Percentiles rank a stretch among this genome's conserved stretches.
Conservation (phyloP, 1,140 invertebrate genomes). For the Drosophila jambulina region DNA sequence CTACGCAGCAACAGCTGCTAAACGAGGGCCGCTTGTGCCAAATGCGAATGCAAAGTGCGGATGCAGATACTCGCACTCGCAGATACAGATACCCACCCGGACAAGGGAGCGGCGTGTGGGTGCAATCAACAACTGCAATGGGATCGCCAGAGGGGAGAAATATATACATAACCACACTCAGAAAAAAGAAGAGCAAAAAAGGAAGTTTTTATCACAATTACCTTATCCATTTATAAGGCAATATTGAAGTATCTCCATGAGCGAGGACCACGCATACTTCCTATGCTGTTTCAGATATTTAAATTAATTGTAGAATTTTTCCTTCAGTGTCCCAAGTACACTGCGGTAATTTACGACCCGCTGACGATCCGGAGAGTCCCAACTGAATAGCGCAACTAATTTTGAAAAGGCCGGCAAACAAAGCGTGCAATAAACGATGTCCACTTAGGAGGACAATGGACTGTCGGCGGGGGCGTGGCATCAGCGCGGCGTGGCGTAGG, state of each 20-base stretch:
- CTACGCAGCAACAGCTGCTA: conserved; percentile 69
- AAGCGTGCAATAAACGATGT: conserved; percentile 80
- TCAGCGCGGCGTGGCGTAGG: not conserved
- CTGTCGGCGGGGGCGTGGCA: conserved; percentile 54
- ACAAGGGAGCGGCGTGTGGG: conserved; percentile 73
- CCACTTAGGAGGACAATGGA: conserved; percentile 74
- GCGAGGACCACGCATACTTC: too few relatives aligned
- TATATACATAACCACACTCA: not conserved
- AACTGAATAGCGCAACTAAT: conserved; percentile 80
- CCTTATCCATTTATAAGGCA: too few relatives aligned
- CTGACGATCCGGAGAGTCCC: conserved; percentile 29
- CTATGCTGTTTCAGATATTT: not conserved
- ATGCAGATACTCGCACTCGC: conserved; percentile 15
- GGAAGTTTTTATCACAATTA: not conserved
- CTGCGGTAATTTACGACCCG: conserved; percentile 68
- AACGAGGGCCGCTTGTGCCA: conserved; percentile 76
- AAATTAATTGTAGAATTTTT: not conserved
- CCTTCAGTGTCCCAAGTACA: not conserved
- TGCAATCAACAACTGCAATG: conserved; percentile 70
- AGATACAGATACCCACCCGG: conserved; percentile 20
- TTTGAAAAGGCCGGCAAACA: conserved; percentile 77
- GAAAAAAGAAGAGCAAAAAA: too few relatives aligned
- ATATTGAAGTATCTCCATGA: not conserved
- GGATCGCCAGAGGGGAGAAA: conserved; percentile 3
- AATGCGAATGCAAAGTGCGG: conserved; percentile 31